Conservation (phyloP, 2,797 vertebrate species). For the Microcaecilia unicolor region DNA sequence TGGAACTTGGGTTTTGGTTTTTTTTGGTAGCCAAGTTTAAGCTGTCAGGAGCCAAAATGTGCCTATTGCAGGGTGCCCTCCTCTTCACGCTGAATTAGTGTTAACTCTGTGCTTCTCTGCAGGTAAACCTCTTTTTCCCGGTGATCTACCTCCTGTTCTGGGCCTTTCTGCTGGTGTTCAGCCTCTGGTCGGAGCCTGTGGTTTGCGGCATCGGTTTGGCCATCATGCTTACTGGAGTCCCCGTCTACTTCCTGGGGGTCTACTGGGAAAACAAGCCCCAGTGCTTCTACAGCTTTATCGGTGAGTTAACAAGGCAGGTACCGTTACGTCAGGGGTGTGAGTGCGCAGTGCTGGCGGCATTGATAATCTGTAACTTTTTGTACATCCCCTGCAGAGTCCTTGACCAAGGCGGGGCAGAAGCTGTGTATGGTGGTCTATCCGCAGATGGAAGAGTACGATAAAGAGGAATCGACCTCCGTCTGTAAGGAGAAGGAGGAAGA, state of each 20-base stretch:
- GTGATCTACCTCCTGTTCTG: constrained; percentile 85
- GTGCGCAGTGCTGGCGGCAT: too few relatives aligned
- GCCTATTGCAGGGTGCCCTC: too few relatives aligned
- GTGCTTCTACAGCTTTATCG: constrained; percentile 65
- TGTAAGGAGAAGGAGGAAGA: constrained; percentile 19
- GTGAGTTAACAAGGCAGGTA: constrained; percentile 49
- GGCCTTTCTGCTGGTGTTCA: constrained; percentile 88
- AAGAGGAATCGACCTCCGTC: constrained; percentile 24
- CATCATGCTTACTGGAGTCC: constrained; percentile 86
- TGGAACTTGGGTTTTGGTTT: too few relatives aligned
- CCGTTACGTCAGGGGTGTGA: neutral
- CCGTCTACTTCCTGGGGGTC: constrained; percentile 84
- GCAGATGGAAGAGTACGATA: neutral
- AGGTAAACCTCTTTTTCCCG: constrained; percentile 82
- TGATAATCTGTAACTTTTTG: neutral
- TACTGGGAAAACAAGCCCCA: constrained; percentile 84
- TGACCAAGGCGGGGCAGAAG: constrained; percentile 78
- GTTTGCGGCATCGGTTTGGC: constrained; percentile 85
- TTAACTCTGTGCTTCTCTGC: neutral
- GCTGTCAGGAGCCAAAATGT: too few relatives aligned
- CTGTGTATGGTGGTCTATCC: constrained; percentile 85
- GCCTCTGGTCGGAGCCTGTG: constrained; percentile 82
- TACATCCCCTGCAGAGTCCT: constrained; percentile 47
- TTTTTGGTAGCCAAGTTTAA: too few relatives aligned
- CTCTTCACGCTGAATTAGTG: too few relatives aligned